A percentile compares a stretch with the other conserved stretches of the same genome.
These are phyloP conservation scores for Phataginus tetradactyla DNA, from an alignment of 2,797 vertebrate species.

Conservation along the genomic window DNA sequence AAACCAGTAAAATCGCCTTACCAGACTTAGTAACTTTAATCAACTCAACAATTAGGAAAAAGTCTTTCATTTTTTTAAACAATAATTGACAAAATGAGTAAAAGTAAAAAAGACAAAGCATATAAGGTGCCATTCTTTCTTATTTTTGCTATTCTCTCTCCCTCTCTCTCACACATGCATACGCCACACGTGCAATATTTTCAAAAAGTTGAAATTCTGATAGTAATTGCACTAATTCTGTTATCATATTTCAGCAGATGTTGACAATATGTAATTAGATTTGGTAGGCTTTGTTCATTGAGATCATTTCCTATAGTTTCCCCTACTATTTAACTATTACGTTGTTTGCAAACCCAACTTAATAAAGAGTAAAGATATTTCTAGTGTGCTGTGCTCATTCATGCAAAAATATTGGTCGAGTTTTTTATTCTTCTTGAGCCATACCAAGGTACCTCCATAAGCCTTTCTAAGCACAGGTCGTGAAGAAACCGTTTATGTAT, in stretches of 20 bases:
- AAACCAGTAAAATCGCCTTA: slow-evolving; percentile 45
- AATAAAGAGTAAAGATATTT: slow-evolving; percentile 80
- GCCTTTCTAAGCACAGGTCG: slow-evolving; percentile 37
- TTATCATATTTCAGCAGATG: slow-evolving; percentile 77
- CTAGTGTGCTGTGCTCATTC: slow-evolving; percentile 84
- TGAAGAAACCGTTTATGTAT: neutral
- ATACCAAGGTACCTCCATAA: slow-evolving; percentile 24
- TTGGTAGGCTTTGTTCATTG: slow-evolving; percentile 75
- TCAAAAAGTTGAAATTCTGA: slow-evolving; percentile 55
- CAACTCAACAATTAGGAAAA: slow-evolving; percentile 55
- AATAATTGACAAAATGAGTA: neutral
- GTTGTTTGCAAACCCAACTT: slow-evolving; percentile 86
- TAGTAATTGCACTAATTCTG: slow-evolving; percentile 63
- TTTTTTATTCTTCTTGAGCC: slow-evolving; percentile 50
- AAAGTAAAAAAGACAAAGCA: neutral
- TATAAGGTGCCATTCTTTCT: neutral
- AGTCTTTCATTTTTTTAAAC: slow-evolving; percentile 38
- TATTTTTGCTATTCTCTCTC: neutral
- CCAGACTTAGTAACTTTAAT: slow-evolving; percentile 60
- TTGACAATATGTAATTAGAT: slow-evolving; percentile 81
- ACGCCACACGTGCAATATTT: neutral
- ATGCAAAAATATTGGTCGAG: slow-evolving; percentile 73
- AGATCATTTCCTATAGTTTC: slow-evolving; percentile 81
- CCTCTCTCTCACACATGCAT: neutral
- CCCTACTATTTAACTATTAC: slow-evolving; percentile 80